A percentile compares a stretch with the other conserved stretches of the same genome.
phyloP scores from a whole-genome alignment of 1,140 invertebrate genomes.

The Mamestra configurata region DNA sequence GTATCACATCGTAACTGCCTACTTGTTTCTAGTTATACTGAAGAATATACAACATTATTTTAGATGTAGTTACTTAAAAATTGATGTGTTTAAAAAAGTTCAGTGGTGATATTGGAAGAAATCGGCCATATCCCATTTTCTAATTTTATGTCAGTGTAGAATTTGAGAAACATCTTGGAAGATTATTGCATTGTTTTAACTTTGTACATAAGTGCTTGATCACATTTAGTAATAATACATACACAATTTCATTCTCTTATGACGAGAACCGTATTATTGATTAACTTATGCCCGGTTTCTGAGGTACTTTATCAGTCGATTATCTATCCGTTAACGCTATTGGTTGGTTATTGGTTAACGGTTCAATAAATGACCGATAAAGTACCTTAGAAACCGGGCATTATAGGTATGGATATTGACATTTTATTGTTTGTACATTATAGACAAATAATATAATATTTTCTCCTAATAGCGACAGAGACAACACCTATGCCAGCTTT shows the following conservation, averaged over 20 bases:
- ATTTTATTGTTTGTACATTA: slow-evolving; percentile 18
- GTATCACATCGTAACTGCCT: slow-evolving; percentile 71
- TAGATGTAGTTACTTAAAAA: slow-evolving; percentile 29
- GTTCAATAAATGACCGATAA: too few relatives aligned
- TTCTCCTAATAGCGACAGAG: slow-evolving; percentile 2
- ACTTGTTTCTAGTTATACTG: slow-evolving; percentile 64
- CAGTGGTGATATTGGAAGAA: slow-evolving; percentile 34
- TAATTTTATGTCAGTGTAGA: background rate
- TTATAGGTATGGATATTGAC: slow-evolving; percentile 21
- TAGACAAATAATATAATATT: background rate
- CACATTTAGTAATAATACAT: slow-evolving; percentile 13
- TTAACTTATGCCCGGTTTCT: too few relatives aligned
- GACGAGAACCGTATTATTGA: background rate
- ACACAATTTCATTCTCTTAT: slow-evolving; percentile 4
- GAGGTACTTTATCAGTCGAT: too few relatives aligned
- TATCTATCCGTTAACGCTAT: too few relatives aligned
- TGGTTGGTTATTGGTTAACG: too few relatives aligned
- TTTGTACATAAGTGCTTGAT: slow-evolving; percentile 44
- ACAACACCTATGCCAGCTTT: background rate
- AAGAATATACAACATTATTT: slow-evolving; percentile 50
- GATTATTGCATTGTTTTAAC: slow-evolving; percentile 42
- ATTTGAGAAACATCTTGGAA: slow-evolving; percentile 8
- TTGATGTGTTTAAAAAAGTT: slow-evolving; percentile 34
- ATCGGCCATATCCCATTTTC: slow-evolving; percentile 1
- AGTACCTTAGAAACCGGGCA: too few relatives aligned